These are phyloP conservation scores for Phainopepla nitens DNA, from an alignment of 2,113 vertebrate species.

Conservation along the genomic window DNA sequence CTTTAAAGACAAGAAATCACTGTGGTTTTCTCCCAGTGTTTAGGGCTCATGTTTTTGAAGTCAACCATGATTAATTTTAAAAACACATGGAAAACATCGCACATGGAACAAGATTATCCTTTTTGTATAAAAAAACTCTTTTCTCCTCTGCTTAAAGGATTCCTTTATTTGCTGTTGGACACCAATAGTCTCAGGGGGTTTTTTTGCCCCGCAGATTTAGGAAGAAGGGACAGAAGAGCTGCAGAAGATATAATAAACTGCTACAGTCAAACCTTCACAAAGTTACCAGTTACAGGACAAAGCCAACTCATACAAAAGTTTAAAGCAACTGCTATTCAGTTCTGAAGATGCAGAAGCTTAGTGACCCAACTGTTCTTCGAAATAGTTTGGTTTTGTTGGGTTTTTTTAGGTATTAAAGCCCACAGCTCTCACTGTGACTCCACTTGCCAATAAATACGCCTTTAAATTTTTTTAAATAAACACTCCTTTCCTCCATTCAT, in stretches of 20 bases:
- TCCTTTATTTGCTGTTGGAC: neutral
- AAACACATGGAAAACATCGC: neutral
- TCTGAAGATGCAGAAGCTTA: neutral
- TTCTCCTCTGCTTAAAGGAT: neutral
- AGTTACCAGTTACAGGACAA: neutral
- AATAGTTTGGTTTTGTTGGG: neutral
- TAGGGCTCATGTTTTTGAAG: neutral
- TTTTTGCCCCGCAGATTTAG: neutral
- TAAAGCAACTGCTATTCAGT: neutral
- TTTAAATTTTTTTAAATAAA: neutral
- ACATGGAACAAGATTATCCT: neutral
- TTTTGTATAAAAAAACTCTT: neutral
- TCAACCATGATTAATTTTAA: neutral
- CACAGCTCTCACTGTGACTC: neutral
- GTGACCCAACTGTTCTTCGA: neutral
- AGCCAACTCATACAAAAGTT: neutral
- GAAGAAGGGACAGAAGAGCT: neutral
- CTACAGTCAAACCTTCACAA: neutral
- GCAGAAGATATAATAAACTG: neutral
- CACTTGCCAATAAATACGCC: neutral
- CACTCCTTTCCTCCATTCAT: neutral
- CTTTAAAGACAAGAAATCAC: neutral
- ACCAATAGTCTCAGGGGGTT: fast-evolving
- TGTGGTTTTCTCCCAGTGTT: neutral
- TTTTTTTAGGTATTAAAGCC: neutral